Evolutionary conservation across 2,113 vertebrate genomes (phyloP).

Genomic region (Indicator indicator): DNA sequence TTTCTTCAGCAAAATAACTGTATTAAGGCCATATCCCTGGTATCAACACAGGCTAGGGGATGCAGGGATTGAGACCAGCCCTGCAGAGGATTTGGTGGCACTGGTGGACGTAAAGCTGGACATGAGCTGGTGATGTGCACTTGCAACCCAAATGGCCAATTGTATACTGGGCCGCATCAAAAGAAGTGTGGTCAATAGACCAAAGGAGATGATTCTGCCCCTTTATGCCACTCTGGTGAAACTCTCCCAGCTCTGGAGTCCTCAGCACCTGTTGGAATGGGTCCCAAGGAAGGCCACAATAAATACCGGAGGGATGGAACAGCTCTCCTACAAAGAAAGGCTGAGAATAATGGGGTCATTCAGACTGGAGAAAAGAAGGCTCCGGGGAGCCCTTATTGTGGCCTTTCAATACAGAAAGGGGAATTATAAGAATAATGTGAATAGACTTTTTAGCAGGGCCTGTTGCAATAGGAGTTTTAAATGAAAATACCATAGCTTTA

Average conservation of each 20-base stretch:
- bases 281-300: neutral
- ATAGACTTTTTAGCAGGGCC: neutral
- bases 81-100: neutral
- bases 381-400: neutral
- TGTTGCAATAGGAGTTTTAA: neutral
- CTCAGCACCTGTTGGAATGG: neutral
- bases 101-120: neutral
- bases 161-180: neutral
- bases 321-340: no score
- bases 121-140: neutral
- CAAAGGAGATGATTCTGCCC: neutral
- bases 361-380: no score
- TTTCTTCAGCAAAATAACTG: neutral
- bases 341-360: no score
- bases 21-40: neutral
- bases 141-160: neutral
- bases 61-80: neutral
- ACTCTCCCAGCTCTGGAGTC: neutral
- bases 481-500: neutral
- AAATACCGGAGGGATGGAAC: neutral
- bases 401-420: neutral
- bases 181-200: neutral
- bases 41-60: no score
- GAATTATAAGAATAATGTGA: neutral
- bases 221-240: neutral